phyloP scores from a whole-genome alignment of 2,113 vertebrate genomes.

The Patagioenas fasciata region DNA sequence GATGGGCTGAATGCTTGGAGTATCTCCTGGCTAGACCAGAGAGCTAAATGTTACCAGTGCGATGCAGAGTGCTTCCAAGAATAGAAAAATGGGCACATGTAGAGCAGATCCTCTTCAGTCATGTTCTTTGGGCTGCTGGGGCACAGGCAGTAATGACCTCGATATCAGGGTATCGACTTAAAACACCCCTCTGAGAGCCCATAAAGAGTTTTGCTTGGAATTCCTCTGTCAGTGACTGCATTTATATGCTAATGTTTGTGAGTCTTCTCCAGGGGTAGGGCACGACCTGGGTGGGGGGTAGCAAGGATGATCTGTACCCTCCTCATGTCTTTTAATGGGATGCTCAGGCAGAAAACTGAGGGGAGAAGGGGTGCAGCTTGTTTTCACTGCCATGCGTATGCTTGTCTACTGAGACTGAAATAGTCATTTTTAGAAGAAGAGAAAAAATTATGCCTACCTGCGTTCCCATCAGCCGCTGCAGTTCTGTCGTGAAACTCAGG shows the following conservation, averaged over 20 bases:
- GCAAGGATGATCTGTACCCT: background rate
- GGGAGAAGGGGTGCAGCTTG: background rate
- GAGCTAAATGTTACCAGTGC: constrained; percentile 45
- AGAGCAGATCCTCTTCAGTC: constrained; percentile 18
- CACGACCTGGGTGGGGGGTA: rapidly evolving
- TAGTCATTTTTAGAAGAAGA: background rate
- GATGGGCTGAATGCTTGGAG: constrained; percentile 45
- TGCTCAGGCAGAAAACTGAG: background rate
- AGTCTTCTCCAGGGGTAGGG: background rate
- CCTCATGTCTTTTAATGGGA: background rate
- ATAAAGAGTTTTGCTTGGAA: background rate
- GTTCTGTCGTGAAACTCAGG: background rate
- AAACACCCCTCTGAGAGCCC: background rate
- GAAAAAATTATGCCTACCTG: background rate
- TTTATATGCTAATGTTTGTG: background rate
- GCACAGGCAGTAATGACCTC: background rate
- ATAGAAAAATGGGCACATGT: constrained; percentile 54
- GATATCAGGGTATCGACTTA: background rate
- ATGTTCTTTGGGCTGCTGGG: background rate
- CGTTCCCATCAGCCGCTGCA: background rate
- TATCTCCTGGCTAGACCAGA: background rate
- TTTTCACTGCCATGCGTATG: background rate
- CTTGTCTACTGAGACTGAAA: background rate
- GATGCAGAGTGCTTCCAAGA: constrained; percentile 49
- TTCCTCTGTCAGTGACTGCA: background rate